These are phyloP conservation scores for Gymnocypris eckloni DNA, from an alignment of 2,797 vertebrate species.

Conservation along the genomic window DNA sequence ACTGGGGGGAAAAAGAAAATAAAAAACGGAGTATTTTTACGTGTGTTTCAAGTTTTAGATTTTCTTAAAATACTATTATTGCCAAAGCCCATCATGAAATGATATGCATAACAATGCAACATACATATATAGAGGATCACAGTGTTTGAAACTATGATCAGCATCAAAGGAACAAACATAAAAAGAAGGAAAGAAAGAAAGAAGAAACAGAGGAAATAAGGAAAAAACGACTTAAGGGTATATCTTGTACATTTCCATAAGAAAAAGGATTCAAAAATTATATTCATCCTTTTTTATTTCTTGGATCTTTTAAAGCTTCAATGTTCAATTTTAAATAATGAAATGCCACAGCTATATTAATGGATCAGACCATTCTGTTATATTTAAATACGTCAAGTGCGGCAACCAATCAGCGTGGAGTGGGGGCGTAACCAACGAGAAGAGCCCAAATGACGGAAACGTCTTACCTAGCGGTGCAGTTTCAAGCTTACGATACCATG, in stretches of 20 bases:
- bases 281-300: too few relatives aligned
- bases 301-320: background rate
- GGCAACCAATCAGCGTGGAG: conserved; percentile 58
- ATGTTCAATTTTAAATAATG: background rate
- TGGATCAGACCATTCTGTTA: conserved; percentile 29
- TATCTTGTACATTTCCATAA: too few relatives aligned
- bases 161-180: background rate
- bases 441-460: conserved; percentile 61
- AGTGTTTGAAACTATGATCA: background rate
- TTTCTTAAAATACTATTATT: background rate
- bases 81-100: background rate
- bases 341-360: background rate
- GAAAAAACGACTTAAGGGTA: too few relatives aligned
- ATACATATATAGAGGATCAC: background rate
- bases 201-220: too few relatives aligned
- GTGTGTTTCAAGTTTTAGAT: background rate
- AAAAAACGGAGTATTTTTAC: background rate
- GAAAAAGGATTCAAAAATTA: too few relatives aligned
- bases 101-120: background rate
- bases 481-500: conserved; percentile 47
- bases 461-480: conserved; percentile 69
- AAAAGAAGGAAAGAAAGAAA: background rate
- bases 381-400: conserved; percentile 49
- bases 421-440: conserved; percentile 65
- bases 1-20: background rate